Conservation (phyloP, 2,888 invertebrate species). For the Andrena dorsata region DNA sequence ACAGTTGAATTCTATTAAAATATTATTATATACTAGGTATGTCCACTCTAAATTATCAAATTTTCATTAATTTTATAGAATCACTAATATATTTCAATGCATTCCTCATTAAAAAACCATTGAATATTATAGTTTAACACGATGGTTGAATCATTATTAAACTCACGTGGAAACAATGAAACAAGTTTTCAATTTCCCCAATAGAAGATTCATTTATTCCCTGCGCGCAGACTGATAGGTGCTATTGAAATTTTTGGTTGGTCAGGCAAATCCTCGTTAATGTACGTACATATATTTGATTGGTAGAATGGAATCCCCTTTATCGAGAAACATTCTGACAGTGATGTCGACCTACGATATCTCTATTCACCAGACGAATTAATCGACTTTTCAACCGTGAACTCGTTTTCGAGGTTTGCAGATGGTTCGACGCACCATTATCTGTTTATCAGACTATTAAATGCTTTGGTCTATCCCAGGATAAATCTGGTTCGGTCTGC, state of each 20-base stretch:
- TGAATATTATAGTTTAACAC: too few species aligned
- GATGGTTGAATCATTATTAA: too few species aligned
- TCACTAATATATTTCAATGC: too few species aligned
- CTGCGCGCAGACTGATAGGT: background rate
- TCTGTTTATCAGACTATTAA: constrained; percentile 68
- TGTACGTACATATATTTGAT: constrained; percentile 17
- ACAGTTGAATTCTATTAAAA: too few species aligned
- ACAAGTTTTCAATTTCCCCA: too few species aligned
- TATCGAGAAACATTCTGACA: constrained; percentile 7
- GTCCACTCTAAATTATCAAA: too few species aligned
- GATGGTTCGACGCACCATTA: constrained; percentile 52
- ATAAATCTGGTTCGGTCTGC: constrained; percentile 21
- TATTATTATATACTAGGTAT: too few species aligned
- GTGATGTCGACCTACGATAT: constrained; percentile 1
- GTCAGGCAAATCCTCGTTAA: constrained; percentile 12
- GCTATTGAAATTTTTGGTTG: background rate
- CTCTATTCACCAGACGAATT: constrained; percentile 26
- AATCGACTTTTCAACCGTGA: constrained; percentile 48
- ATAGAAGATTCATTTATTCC: too few species aligned
- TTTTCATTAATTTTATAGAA: too few species aligned
- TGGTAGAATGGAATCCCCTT: background rate
- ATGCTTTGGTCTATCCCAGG: constrained; percentile 23
- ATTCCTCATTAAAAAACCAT: too few species aligned
- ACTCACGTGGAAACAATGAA: too few species aligned
- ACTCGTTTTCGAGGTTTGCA: constrained; percentile 43